Percentiles rank a stretch among this genome's conserved stretches.
Evolutionary conservation across 1,140 invertebrate species (phyloP).

Genomic region (Leptinotarsa undecemlineata): DNA sequence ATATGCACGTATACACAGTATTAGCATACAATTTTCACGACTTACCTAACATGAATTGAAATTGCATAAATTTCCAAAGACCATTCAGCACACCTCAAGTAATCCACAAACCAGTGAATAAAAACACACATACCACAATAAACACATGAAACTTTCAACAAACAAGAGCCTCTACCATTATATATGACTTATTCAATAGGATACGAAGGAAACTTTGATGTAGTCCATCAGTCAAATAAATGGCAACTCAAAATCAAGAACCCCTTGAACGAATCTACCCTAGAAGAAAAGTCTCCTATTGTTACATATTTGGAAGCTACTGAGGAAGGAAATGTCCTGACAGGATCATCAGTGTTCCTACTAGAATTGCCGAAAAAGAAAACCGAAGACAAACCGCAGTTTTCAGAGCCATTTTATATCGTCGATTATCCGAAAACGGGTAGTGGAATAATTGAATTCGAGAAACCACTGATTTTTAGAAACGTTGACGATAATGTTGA

Average conservation of each 20-base stretch:
- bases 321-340: not conserved
- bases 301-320: not conserved
- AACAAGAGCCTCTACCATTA: not conserved
- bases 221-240: not conserved
- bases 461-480: not conserved
- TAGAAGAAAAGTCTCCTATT: slow-evolving; percentile 2
- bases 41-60: no score
- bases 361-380: not conserved
- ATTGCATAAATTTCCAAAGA: no score
- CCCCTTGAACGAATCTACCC: slow-evolving; percentile 9
- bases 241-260: slow-evolving; percentile 10
- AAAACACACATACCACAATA: not conserved
- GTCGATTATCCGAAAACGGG: slow-evolving; percentile 7
- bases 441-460: slow-evolving; percentile 5
- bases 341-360: not conserved
- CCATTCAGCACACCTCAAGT: no score
- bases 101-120: not conserved
- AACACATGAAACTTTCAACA: no score
- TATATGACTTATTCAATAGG: not conserved
- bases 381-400: not conserved
- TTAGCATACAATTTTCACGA: no score
- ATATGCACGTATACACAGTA: not conserved
- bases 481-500: slow-evolving; percentile 4
- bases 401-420: slow-evolving; percentile 20
- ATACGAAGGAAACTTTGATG: slow-evolving; percentile 19